A percentile compares a stretch with the other conserved stretches of the same genome.
phyloP scores from a whole-genome alignment of 2,888 invertebrate genomes.

The Calliopum simillimum region DNA sequence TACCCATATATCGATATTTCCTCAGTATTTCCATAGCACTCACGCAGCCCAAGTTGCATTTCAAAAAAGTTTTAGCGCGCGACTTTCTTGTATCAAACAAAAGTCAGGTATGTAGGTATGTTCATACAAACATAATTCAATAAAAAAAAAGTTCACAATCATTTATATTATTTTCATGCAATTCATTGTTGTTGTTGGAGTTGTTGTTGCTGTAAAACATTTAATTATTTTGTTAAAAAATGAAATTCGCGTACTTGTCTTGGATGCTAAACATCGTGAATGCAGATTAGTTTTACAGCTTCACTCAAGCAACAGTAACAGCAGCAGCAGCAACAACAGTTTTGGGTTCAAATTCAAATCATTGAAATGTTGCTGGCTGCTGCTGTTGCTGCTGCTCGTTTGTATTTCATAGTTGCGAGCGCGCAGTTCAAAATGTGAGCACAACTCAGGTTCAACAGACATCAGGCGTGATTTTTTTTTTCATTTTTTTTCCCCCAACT shows the following conservation, averaged over 20 bases:
- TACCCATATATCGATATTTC: no score
- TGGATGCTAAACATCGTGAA: conserved; percentile 9
- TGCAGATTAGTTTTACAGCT: conserved; percentile 24
- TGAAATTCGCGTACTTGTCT: conserved; percentile 1
- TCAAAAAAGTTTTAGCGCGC: no score
- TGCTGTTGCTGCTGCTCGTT: no score
- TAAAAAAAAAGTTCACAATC: no score
- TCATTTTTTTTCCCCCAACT: no score
- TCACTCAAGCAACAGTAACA: conserved; percentile 11
- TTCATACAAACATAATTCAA: no score
- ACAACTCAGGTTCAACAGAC: conserved; percentile 3
- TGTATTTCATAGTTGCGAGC: conserved; percentile 11
- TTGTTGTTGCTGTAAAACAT: conserved; percentile 8
- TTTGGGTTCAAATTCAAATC: no score
- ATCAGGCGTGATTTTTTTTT: conserved; percentile 21
- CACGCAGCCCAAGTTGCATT: no score
- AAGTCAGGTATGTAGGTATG: no score
- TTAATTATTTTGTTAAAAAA: conserved; percentile 30
- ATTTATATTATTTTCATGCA: not conserved
- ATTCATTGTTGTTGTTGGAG: not conserved
- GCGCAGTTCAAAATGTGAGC: conserved; percentile 26
- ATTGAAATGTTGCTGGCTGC: no score
- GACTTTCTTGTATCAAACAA: no score
- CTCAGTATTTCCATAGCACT: no score
- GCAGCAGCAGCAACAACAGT: conserved; percentile 1